Evolutionary conservation across 2,113 vertebrate species (phyloP).

Genomic region (Lipotes vexillifer): DNA sequence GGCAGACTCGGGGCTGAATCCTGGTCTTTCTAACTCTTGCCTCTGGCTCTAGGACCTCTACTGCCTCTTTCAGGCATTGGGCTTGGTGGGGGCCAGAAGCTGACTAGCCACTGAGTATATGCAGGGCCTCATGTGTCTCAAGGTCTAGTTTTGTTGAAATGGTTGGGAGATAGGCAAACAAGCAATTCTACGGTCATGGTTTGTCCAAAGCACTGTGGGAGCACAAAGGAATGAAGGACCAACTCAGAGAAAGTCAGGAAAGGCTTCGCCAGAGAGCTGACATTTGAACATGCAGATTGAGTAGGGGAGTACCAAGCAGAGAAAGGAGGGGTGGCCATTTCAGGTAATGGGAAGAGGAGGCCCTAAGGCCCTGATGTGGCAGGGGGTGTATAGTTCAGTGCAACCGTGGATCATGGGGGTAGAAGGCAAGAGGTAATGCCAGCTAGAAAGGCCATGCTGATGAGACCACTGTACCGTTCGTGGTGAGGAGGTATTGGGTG

Average conservation of each 20-base stretch:
- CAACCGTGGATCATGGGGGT: not conserved
- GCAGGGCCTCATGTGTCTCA: fast-evolving
- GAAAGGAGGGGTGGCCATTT: not conserved
- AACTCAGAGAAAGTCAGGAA: not conserved
- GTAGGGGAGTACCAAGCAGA: not conserved
- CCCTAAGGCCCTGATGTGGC: not conserved
- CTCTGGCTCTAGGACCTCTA: not conserved
- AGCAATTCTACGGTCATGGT: not conserved
- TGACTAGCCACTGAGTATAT: not conserved
- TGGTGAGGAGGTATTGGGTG: not conserved
- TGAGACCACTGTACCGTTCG: fast-evolving
- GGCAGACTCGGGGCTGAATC: not conserved
- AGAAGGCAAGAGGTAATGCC: not conserved
- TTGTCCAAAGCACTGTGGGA: not conserved
- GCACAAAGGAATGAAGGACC: not conserved
- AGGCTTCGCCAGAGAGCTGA: not conserved
- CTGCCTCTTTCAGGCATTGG: not conserved
- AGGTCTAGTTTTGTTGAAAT: not conserved
- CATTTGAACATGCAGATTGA: not conserved
- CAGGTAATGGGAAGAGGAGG: not conserved
- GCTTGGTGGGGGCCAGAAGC: not conserved
- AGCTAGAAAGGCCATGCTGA: too few relatives aligned
- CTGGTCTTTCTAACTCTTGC: not conserved
- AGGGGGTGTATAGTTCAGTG: not conserved
- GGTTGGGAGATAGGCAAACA: not conserved